phyloP scores from a whole-genome alignment of 2,888 invertebrate species.

The Catocala sponsa region DNA sequence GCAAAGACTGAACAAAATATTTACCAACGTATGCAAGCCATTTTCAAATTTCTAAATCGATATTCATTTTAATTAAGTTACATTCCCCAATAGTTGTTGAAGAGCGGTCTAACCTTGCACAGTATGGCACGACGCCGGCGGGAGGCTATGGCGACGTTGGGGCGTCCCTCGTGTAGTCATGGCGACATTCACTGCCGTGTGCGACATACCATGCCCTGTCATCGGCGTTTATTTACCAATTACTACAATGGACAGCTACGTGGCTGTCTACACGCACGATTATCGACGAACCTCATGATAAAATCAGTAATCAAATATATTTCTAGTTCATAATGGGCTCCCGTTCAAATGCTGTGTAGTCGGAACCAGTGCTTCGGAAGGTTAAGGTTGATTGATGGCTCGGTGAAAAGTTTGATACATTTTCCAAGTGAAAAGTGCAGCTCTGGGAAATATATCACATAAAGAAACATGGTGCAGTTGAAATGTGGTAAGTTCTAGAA shows the following conservation, averaged over 20 bases:
- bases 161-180: slow-evolving; percentile 74
- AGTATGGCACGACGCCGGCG: slow-evolving; percentile 61
- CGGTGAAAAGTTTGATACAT: slow-evolving; percentile 50
- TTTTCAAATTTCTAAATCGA: slow-evolving; percentile 39
- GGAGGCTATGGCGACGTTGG: slow-evolving; percentile 62
- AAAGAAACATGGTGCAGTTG: slow-evolving; percentile 43
- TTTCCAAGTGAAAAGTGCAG: slow-evolving; percentile 55
- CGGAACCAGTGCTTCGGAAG: slow-evolving; percentile 41
- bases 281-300: slow-evolving; percentile 53
- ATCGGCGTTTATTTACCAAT: slow-evolving; percentile 75
- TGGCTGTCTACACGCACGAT: slow-evolving; percentile 58
- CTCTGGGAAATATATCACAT: slow-evolving; percentile 35
- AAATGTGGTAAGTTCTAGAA: slow-evolving; percentile 55
- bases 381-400: slow-evolving; percentile 58
- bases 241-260: slow-evolving; percentile 64
- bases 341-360: slow-evolving; percentile 38
- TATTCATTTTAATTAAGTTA: slow-evolving; percentile 56
- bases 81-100: slow-evolving; percentile 53
- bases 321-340: slow-evolving; percentile 27
- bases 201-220: slow-evolving; percentile 58
- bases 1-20: slow-evolving; percentile 2
- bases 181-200: slow-evolving; percentile 56
- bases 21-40: slow-evolving; percentile 1
- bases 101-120: slow-evolving; percentile 60
- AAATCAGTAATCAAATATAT: slow-evolving; percentile 40